These are phyloP conservation scores for Lucilia cuprina DNA, from an alignment of 1,140 invertebrate species.

Conservation along the genomic window DNA sequence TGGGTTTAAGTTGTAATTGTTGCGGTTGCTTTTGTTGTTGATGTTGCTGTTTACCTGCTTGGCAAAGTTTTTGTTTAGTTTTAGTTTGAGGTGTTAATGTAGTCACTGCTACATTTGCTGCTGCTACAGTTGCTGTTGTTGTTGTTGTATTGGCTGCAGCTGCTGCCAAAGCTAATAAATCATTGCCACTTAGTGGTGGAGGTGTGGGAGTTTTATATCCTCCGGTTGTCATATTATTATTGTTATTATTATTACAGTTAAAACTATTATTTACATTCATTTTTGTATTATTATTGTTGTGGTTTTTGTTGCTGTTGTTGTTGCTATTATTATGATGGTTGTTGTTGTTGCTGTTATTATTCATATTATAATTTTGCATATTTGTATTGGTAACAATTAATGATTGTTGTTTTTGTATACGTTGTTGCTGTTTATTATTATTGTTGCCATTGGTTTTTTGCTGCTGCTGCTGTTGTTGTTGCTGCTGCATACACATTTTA, in stretches of 20 bases:
- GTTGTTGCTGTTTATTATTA: constrained; percentile 36
- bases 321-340: not conserved
- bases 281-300: constrained; percentile 27
- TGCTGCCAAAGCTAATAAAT: constrained; percentile 32
- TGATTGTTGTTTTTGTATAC: constrained; percentile 30
- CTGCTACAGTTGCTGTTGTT: constrained; percentile 27
- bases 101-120: not conserved
- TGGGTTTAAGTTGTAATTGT: constrained; percentile 40
- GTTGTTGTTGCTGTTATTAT: constrained; percentile 23
- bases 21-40: too few relatives aligned
- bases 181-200: constrained; percentile 31
- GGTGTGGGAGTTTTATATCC: constrained; percentile 24
- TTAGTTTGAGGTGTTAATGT: constrained; percentile 31
- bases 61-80: constrained; percentile 30
- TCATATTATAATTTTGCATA: constrained; percentile 21
- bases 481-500: constrained; percentile 47
- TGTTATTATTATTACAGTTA: not conserved
- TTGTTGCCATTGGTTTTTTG: constrained; percentile 19
- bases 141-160: constrained; percentile 2
- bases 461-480: constrained; percentile 41
- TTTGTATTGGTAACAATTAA: constrained; percentile 35
- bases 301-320: constrained; percentile 15
- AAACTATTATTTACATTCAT: constrained; percentile 29
- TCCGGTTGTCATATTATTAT: not conserved
- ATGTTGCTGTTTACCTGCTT: too few relatives aligned